phyloP scores from a whole-genome alignment of 2,113 vertebrate genomes.

The Prinia subflava region DNA sequence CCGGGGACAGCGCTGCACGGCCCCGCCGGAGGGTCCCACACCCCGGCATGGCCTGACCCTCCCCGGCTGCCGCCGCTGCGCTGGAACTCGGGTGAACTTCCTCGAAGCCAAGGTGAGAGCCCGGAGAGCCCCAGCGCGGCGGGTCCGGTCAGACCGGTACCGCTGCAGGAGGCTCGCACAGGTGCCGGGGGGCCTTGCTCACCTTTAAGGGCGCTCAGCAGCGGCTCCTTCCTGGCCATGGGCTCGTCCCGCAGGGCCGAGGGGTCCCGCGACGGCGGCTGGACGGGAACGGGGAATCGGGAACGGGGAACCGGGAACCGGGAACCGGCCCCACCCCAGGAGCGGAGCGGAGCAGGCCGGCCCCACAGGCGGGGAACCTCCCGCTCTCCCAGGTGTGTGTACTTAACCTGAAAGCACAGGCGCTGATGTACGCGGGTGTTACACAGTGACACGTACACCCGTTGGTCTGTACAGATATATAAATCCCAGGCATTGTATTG shows the following conservation, averaged over 20 bases:
- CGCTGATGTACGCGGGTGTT: fast-evolving
- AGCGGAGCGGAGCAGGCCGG: not conserved
- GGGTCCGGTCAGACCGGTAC: not conserved
- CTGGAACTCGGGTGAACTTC: not conserved
- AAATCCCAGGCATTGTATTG: not conserved
- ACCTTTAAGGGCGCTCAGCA: constrained; percentile 81
- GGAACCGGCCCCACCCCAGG: not conserved
- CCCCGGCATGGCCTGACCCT: not conserved
- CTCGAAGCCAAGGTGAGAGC: not conserved
- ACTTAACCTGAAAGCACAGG: fast-evolving
- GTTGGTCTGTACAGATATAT: fast-evolving
- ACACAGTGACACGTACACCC: fast-evolving
- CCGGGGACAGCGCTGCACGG: not conserved
- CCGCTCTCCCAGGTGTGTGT: too few species aligned
- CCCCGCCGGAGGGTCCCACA: not conserved
- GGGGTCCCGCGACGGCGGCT: not conserved
- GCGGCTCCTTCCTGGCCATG: constrained; percentile 81
- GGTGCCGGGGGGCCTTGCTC: not conserved
- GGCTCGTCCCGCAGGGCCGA: not conserved
- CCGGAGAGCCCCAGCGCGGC: not conserved
- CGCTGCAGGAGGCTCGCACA: too few species aligned
- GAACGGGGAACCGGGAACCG: fast-evolving
- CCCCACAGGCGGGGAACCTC: not conserved
- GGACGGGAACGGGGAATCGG: not conserved
- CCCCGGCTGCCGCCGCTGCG: not conserved